phyloP scores from a whole-genome alignment of 2,797 vertebrate species.

The Etheostoma perlongum region DNA sequence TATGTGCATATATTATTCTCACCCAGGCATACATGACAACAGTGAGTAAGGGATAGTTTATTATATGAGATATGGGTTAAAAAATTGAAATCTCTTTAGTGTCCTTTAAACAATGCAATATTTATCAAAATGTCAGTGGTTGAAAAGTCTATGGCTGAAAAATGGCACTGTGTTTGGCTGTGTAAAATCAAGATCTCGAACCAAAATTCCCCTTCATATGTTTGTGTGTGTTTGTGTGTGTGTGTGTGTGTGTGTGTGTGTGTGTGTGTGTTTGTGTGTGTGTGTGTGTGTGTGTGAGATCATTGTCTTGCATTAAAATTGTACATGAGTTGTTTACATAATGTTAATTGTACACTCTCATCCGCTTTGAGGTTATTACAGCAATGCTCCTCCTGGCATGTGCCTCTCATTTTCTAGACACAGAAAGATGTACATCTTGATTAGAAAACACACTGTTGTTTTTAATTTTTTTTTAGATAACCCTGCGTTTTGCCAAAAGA shows the following conservation, averaged over 20 bases:
- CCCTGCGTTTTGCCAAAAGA: conserved; percentile 59
- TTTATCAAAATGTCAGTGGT: conserved; percentile 12
- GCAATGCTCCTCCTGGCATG: conserved; percentile 31
- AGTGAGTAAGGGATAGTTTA: conserved; percentile 1
- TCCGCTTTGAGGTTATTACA: conserved; percentile 58
- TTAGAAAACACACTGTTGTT: conserved; percentile 47
- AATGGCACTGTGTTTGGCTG: conserved; percentile 14
- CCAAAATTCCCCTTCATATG: neutral
- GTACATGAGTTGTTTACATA: conserved; percentile 46
- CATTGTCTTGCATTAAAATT: conserved; percentile 49
- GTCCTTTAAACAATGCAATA: neutral
- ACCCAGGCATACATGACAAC: neutral
- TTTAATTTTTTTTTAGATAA: conserved; percentile 57
- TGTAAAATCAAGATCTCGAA: conserved; percentile 18
- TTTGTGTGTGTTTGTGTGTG: conserved; percentile 23
- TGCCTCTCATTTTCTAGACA: conserved; percentile 38
- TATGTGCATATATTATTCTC: conserved; percentile 5
- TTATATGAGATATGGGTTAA: neutral
- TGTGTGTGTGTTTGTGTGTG: no score
- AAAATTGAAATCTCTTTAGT: conserved; percentile 7
- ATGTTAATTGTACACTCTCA: conserved; percentile 41
- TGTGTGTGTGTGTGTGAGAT: conserved; percentile 40
- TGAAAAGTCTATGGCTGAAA: conserved; percentile 7
- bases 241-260: no score
- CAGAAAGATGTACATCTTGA: conserved; percentile 51